Percentiles rank a stretch among this genome's conserved stretches.
These are phyloP conservation scores for Chlorospingus semifuscus DNA, from an alignment of 2,797 vertebrate genomes.

Conservation along the genomic window DNA sequence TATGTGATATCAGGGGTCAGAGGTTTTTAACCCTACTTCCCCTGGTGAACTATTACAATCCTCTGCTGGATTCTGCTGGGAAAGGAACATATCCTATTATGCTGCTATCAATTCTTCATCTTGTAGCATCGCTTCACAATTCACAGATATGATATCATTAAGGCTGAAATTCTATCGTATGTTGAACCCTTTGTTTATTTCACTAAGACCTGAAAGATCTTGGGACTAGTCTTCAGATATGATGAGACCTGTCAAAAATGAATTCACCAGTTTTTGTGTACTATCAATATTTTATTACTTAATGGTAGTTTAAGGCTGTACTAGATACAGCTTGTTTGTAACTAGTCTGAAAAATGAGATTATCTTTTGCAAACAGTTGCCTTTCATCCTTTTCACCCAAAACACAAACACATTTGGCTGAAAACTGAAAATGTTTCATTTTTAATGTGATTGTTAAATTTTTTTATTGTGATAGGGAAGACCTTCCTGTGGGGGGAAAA, in stretches of 20 bases:
- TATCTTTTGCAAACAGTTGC: background rate
- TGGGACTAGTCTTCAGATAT: background rate
- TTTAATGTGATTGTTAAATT: background rate
- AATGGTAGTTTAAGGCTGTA: background rate
- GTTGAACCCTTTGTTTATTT: constrained; percentile 21
- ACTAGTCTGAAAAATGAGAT: background rate
- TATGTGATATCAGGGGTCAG: constrained; percentile 64
- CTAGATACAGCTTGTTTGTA: background rate
- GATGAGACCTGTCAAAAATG: background rate
- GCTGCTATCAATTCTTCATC: constrained; percentile 52
- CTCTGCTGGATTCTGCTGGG: constrained; percentile 43
- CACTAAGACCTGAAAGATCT: constrained; percentile 20
- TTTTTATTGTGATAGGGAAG: background rate
- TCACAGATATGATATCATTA: constrained; percentile 48
- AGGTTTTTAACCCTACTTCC: constrained; percentile 66
- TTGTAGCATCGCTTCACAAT: constrained; percentile 28
- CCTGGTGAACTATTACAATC: constrained; percentile 57
- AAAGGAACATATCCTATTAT: constrained; percentile 52
- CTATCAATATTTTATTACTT: background rate
- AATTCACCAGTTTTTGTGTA: background rate
- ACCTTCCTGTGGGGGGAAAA: background rate
- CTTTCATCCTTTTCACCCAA: background rate
- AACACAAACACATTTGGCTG: background rate
- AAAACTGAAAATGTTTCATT: background rate
- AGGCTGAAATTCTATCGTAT: background rate